A percentile compares a stretch with the other conserved stretches of the same genome.
Evolutionary conservation across 2,797 vertebrate species (phyloP).

Genomic region (Lagorchestes hirsutus): DNA sequence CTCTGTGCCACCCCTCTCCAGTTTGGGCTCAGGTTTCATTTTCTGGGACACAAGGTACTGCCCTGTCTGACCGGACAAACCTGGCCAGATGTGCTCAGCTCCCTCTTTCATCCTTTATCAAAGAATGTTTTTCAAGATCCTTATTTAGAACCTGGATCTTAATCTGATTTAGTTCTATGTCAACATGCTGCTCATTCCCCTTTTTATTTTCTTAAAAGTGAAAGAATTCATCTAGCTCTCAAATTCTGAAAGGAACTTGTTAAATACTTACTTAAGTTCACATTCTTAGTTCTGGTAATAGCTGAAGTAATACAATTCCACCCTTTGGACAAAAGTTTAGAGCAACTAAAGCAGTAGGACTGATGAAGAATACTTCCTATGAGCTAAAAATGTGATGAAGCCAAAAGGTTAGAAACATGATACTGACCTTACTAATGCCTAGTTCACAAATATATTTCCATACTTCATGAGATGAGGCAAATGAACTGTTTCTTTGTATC

Average conservation of each 20-base stretch:
- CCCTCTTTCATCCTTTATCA: background rate
- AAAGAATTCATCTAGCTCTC: background rate
- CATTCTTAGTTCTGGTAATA: background rate
- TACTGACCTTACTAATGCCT: conserved; percentile 96
- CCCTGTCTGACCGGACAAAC: background rate
- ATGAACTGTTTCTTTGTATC: conserved; percentile 97
- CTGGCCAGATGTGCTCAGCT: background rate
- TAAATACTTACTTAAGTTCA: background rate
- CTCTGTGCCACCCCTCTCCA: background rate
- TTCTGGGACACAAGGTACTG: background rate
- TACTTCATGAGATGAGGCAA: conserved; percentile 96
- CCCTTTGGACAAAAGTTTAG: background rate
- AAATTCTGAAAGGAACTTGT: background rate
- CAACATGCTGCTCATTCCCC: background rate
- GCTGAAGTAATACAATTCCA: background rate
- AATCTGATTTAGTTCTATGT: background rate
- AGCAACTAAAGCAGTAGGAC: background rate
- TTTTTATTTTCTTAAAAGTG: background rate
- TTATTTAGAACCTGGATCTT: background rate
- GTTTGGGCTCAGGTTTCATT: background rate
- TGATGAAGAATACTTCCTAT: background rate
- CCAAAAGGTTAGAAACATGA: conserved; percentile 21
- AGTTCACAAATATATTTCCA: conserved; percentile 99
- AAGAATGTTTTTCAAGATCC: background rate
- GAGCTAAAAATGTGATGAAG: background rate